Percentiles rank a stretch among this genome's conserved stretches.
Conservation (phyloP, 2,888 invertebrate genomes). For the Tiliacea citrago region DNA sequence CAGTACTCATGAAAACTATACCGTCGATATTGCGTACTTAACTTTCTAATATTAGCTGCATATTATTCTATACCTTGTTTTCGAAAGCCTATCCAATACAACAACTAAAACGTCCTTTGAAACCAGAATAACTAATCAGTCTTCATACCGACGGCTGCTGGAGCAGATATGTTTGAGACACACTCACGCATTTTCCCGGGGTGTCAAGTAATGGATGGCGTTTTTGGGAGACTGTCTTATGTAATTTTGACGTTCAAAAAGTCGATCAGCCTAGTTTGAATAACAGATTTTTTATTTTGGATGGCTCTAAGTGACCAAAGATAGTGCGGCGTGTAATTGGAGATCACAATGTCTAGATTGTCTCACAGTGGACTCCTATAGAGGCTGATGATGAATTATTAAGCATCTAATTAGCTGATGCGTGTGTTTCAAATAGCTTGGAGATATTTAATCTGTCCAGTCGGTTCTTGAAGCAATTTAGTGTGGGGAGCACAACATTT, state of each 20-base stretch:
- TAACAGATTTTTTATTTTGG: no score
- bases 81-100: not conserved
- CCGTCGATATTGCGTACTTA: slow-evolving; percentile 12
- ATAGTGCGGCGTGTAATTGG: not conserved
- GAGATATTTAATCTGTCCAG: not conserved
- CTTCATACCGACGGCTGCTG: not conserved
- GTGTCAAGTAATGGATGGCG: not conserved
- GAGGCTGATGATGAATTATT: not conserved
- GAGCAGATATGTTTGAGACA: not conserved
- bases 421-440: not conserved
- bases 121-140: not conserved
- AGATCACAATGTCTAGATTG: not conserved
- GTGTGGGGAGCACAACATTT: not conserved
- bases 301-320: not conserved
- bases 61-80: not conserved
- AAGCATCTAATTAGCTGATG: not conserved
- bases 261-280: no score
- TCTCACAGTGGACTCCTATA: not conserved
- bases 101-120: not conserved
- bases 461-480: not conserved
- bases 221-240: no score
- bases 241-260: no score
- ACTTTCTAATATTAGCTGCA: slow-evolving; percentile 6
- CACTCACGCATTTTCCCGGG: not conserved
- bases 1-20: slow-evolving; percentile 15